These are phyloP conservation scores for Autographa pulchrina DNA, from an alignment of 2,888 invertebrate species.

Conservation along the genomic window DNA sequence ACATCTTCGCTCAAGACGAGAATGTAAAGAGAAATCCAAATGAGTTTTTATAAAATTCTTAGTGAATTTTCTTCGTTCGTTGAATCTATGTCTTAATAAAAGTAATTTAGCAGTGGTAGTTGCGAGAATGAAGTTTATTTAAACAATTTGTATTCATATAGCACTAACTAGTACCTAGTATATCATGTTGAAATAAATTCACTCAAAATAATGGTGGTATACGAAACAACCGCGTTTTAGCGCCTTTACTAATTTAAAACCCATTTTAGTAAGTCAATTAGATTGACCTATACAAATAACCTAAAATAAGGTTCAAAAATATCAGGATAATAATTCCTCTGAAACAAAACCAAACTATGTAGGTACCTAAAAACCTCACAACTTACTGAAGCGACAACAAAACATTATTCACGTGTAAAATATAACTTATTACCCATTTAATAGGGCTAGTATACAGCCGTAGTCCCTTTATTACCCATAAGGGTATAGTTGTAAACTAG, in stretches of 20 bases:
- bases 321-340: not conserved
- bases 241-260: too few species aligned
- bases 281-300: too few species aligned
- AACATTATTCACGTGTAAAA: constrained; percentile 9
- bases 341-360: not conserved
- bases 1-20: constrained; percentile 10
- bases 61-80: constrained; percentile 17
- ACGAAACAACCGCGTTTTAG: too few species aligned
- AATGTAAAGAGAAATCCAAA: constrained; percentile 30
- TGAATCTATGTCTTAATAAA: not conserved
- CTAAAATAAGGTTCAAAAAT: too few species aligned
- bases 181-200: too few species aligned
- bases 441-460: constrained; percentile 38
- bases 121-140: not conserved
- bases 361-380: not conserved
- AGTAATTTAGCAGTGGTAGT: not conserved
- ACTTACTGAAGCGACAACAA: constrained; percentile 12
- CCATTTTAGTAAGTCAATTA: too few species aligned
- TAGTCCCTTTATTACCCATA: constrained; percentile 36
- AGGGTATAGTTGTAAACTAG: constrained; percentile 46
- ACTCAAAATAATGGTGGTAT: too few species aligned
- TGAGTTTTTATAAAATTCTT: constrained; percentile 4
- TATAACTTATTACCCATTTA: constrained; percentile 37
- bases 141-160: not conserved
- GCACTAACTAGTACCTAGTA: too few species aligned